These are phyloP conservation scores for Melinopterus prodromus DNA, from an alignment of 2,888 invertebrate genomes.

Conservation along the genomic window DNA sequence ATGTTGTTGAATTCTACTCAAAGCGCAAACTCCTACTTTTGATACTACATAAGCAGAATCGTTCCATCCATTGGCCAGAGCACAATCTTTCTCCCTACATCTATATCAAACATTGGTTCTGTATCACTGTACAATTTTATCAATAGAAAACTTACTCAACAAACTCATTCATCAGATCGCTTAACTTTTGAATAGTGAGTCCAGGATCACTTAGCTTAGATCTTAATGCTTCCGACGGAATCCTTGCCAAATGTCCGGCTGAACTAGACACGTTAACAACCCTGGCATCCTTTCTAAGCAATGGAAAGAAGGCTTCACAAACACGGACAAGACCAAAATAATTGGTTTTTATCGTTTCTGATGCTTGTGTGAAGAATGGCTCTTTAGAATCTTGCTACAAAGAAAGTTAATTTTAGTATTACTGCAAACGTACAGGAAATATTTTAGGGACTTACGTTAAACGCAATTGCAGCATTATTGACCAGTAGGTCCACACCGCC, in stretches of 20 bases:
- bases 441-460: constrained; percentile 57
- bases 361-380: constrained; percentile 72
- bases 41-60: constrained; percentile 72
- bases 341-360: constrained; percentile 70
- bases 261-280: constrained; percentile 82
- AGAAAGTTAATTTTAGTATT: constrained; percentile 6
- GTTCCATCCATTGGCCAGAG: constrained; percentile 23
- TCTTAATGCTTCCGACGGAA: constrained; percentile 67
- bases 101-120: constrained; percentile 5
- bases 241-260: constrained; percentile 68
- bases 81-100: constrained; percentile 15
- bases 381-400: constrained; percentile 64
- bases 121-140: constrained; percentile 48
- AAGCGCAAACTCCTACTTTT: constrained; percentile 75
- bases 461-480: constrained; percentile 81
- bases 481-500: constrained; percentile 77
- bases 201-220: constrained; percentile 64
- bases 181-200: constrained; percentile 69
- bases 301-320: constrained; percentile 75
- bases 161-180: constrained; percentile 71
- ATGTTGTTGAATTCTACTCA: constrained; percentile 72
- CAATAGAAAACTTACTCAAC: constrained; percentile 63
- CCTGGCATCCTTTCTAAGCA: constrained; percentile 73
- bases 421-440: background rate
- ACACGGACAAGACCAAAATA: constrained; percentile 71